Base-by-base conservation (phyloP, 1,140 invertebrate genomes). In the Steinernema khuongi region DNA sequence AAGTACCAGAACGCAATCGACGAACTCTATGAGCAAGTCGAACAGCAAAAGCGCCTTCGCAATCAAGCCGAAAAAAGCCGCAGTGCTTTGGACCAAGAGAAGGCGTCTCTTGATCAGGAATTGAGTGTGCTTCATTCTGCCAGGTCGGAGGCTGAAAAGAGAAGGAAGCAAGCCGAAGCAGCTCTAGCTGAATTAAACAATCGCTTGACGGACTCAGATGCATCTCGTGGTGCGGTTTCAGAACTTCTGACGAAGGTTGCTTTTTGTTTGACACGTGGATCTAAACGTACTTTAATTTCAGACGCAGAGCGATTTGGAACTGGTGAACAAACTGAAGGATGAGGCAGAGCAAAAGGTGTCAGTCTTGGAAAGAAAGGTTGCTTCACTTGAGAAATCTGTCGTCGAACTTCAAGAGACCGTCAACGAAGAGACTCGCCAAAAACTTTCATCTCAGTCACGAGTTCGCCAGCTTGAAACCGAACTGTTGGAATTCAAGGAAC, bases 381-480 rank as follows among this genome's bases (percentile, higher is more conserved):
- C 90, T 67, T 91, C 90, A 7, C 90, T 91, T 74, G 92, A 93
- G 82, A 90, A 90, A 0, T 92, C 94, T 84, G 89, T 95, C 66
- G 87, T 89, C 0, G 94, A 96, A 87, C 88, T 91, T 0, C 91
- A 92, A 86, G 89, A 89, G 43, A 68, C 73, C 31, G 22, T 77
- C 0, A 93, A 97, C 85, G 95, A 97, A 84, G 96, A 98, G 87
- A 97, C 94, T 0, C 90, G 92, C 60, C 92, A 94, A 83, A 98
- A 98, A 85, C 86, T 98, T 69, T 90, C 91, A 0, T 87, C 95
- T 0, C 94, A 92, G 85, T 92, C 92, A 1, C 91, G 91, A 83
- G 86, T 97, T 18, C 90, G 94, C 26, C 92, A 93, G 80, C 85
- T 94, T 2, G 93, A 96, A 85, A 92, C 92, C 67, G 94, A 97